Percentiles rank a stretch among this genome's conserved stretches.
Evolutionary conservation across 2,113 vertebrate genomes (phyloP).

Genomic region (Mustela lutreola): DNA sequence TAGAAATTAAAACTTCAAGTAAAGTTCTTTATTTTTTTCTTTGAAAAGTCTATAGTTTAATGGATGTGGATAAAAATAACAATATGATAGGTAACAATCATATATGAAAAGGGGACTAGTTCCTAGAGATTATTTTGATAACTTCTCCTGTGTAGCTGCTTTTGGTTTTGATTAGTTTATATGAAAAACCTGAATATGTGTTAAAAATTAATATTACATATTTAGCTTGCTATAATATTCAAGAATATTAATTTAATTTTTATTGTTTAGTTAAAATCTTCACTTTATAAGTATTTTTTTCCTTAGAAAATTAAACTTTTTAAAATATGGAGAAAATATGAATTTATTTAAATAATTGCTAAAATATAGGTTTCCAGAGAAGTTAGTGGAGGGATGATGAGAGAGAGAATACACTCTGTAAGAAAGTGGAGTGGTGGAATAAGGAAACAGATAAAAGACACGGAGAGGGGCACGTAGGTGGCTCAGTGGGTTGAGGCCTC

Average conservation of each 20-base stretch:
- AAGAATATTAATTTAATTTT: neutral
- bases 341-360: neutral
- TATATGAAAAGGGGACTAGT: neutral
- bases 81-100: constrained; percentile 24
- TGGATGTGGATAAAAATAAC: constrained; percentile 35
- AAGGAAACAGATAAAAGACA: neutral
- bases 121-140: neutral
- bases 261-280: neutral
- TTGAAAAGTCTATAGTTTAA: constrained; percentile 61
- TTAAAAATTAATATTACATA: neutral
- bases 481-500: no score
- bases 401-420: neutral
- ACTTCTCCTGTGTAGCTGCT: neutral
- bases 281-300: neutral
- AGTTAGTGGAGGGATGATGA: neutral
- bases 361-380: neutral
- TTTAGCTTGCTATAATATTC: neutral
- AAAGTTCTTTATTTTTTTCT: constrained; percentile 55
- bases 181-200: neutral
- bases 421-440: neutral
- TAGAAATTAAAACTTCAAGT: constrained; percentile 49
- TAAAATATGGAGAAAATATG: neutral
- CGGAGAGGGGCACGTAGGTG: no score
- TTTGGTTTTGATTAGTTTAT: neutral
- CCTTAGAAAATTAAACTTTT: neutral